Evolutionary conservation across 2,797 vertebrate species (phyloP).

Genomic region (Muscicapa striata): DNA sequence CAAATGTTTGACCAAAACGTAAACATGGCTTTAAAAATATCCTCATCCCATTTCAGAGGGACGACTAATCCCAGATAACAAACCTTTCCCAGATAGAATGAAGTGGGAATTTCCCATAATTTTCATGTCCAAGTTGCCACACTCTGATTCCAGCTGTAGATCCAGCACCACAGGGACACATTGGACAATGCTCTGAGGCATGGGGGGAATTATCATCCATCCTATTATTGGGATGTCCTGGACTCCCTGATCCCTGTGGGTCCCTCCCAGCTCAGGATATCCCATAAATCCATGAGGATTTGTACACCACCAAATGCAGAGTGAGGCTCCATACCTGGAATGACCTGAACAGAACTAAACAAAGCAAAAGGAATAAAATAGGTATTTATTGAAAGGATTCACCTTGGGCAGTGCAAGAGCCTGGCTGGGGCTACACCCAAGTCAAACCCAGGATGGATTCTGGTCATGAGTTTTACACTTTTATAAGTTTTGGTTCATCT

Average conservation of each 20-base stretch:
- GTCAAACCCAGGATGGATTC: too few species aligned
- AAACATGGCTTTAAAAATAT: not conserved
- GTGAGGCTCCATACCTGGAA: not conserved
- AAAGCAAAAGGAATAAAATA: too few species aligned
- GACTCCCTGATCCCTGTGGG: not conserved
- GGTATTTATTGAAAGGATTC: too few species aligned
- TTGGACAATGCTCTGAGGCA: not conserved
- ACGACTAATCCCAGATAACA: not conserved
- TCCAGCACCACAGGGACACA: accelerated
- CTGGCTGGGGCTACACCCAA: too few species aligned
- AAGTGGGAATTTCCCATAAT: not conserved
- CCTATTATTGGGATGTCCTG: not conserved
- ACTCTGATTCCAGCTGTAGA: not conserved
- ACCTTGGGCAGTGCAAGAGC: too few species aligned
- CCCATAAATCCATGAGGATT: not conserved
- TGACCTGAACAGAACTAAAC: too few species aligned
- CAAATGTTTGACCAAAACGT: not conserved
- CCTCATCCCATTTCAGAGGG: not conserved
- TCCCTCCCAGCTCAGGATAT: not conserved
- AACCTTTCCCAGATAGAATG: not conserved
- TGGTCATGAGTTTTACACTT: too few species aligned
- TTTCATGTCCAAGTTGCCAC: accelerated
- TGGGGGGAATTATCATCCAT: not conserved
- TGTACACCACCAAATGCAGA: not conserved
- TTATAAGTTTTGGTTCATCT: too few species aligned